phyloP scores from a whole-genome alignment of 2,888 invertebrate species.

The Pristionchus maxplancki region DNA sequence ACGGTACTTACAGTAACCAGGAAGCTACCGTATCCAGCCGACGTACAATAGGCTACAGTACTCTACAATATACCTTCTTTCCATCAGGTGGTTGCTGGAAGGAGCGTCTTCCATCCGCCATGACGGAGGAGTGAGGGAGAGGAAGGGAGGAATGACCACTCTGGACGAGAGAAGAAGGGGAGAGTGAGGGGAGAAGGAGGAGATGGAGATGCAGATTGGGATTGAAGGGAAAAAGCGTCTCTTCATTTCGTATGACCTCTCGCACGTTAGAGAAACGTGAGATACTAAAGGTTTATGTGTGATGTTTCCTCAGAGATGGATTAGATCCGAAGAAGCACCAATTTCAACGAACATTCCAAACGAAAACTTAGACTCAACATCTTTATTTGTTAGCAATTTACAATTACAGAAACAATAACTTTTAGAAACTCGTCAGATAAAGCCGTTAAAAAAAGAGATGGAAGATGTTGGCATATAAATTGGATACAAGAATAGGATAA shows the following conservation, averaged over 20 bases:
- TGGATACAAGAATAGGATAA: not conserved
- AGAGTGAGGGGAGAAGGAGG: not conserved
- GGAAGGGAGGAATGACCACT: not conserved
- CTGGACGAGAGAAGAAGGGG: not conserved
- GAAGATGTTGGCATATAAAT: slow-evolving; percentile 17
- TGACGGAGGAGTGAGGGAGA: not conserved
- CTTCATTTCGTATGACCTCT: not conserved
- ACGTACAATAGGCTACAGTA: not conserved
- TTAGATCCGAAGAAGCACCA: too few relatives aligned
- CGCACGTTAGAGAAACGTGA: too few relatives aligned
- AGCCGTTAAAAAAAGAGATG: not conserved
- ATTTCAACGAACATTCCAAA: too few relatives aligned
- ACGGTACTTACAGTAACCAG: not conserved
- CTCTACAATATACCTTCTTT: not conserved
- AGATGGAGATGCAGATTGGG: not conserved
- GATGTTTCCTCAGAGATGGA: too few relatives aligned
- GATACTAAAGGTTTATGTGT: too few relatives aligned
- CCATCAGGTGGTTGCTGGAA: not conserved
- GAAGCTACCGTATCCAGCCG: not conserved
- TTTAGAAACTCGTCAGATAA: not conserved
- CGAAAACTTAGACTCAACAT: slow-evolving; percentile 1
- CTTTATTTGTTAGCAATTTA: slow-evolving; percentile 20
- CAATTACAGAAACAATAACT: not conserved
- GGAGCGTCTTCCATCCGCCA: not conserved
- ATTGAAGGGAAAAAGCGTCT: not conserved